Base-by-base conservation (phyloP, 2,888 invertebrate genomes). In the Scaptomyza flava region DNA sequence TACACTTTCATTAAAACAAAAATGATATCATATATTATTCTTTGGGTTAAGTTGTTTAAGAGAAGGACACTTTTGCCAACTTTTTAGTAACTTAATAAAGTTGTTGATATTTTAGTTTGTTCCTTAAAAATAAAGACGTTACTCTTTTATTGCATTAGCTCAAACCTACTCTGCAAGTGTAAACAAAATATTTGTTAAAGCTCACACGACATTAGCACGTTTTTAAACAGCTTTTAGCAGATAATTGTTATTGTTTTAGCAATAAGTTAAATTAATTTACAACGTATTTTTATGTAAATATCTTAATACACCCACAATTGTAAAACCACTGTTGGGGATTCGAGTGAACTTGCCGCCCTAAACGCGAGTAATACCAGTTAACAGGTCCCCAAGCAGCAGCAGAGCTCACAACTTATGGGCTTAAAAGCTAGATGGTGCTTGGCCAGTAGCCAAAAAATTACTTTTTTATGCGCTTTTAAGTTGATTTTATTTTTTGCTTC, bases 391-490 rank as follows among this genome's bases (percentile, higher is more conserved):
- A 6, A 50, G 47, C 41, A 41, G 58, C 53, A 41, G 64, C 64
- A 51, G 52, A 52, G 27, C 14, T 14, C 9, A 12, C 41, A 70
- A 54, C 70, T 65, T 62, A 56, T 14, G 54, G 30, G 52, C 62
- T 72, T 46, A 50, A 63, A n/a, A 53, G 50, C 42, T 58, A 64
- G 59, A 67, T 66, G 74, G 64, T 59, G 76, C 61, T 78, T 81
- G 79, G 76, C 62, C 65, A 45, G 34, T 54, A 68, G 77, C 69
- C 74, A 72, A 72, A 73, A 70, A 69, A 38, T 66, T 48, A 68
- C 61, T 70, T 68, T 36, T 79, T 81, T 74, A 81, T 74, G 68
- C 64, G 69, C 64, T 80, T 82, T 78, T 63, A 72, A 81, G 66
- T 77, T 68, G 66, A 17, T 41, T n/a, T 36, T 38, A 34, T 23